A percentile compares a stretch with the other conserved stretches of the same genome.
phyloP scores from a whole-genome alignment of 2,888 invertebrate genomes.

The Druceiella hillmani region DNA sequence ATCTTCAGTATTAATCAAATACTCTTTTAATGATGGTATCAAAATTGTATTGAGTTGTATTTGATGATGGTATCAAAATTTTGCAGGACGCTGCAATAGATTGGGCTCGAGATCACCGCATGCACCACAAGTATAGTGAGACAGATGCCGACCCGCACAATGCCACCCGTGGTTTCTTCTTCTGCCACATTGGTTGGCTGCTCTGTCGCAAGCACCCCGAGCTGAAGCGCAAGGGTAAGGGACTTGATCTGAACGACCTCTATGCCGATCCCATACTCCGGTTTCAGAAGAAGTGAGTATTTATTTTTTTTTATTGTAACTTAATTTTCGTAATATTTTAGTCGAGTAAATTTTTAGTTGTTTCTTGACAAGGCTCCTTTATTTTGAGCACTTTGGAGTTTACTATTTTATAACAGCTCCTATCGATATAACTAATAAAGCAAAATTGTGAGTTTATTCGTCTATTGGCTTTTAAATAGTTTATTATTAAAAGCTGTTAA shows the following conservation, averaged over 20 bases:
- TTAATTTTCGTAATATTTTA: too few species aligned
- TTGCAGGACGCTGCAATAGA: constrained; percentile 67
- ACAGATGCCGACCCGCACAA: constrained; percentile 94
- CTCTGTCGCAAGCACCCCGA: constrained; percentile 87
- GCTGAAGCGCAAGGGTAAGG: constrained; percentile 79
- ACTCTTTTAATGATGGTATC: too few species aligned
- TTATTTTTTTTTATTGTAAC: neutral
- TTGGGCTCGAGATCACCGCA: constrained; percentile 77
- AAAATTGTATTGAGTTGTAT: too few species aligned
- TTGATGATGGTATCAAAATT: constrained; percentile 20
- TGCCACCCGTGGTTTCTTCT: constrained; percentile 91
- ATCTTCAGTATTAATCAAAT: too few species aligned
- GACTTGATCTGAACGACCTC: constrained; percentile 80
- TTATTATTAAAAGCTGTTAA: too few species aligned
- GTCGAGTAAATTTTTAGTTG: too few species aligned
- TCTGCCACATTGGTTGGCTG: constrained; percentile 94
- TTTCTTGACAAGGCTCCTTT: too few species aligned
- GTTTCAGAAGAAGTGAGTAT: constrained; percentile 81
- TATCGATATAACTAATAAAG: too few species aligned
- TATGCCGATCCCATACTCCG: constrained; percentile 73
- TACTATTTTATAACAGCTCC: too few species aligned
- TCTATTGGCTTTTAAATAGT: too few species aligned
- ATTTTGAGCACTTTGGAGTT: too few species aligned
- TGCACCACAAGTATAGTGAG: constrained; percentile 91
- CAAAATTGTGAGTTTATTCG: too few species aligned